Conservation (phyloP, 2,797 vertebrate genomes). For the Malacoctenus gilli region DNA sequence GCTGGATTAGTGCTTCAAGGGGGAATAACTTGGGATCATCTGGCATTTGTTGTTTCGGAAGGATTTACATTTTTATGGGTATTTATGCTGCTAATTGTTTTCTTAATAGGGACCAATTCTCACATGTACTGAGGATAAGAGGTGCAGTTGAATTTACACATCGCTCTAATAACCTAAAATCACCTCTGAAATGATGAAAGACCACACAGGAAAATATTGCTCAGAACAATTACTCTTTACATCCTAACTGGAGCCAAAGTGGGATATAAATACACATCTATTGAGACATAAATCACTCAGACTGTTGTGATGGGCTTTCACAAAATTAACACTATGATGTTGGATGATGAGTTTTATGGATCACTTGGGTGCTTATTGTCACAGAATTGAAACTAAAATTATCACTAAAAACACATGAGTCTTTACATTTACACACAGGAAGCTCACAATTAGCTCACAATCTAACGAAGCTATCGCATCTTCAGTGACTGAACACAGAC, state of each 20-base stretch:
- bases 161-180: neutral
- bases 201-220: neutral
- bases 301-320: neutral
- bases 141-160: neutral
- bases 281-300: too few species aligned
- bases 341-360: too few species aligned
- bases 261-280: too few species aligned
- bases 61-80: slow-evolving; percentile 31
- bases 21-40: slow-evolving; percentile 22
- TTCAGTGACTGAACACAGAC: neutral
- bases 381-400: too few species aligned
- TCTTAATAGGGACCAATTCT: slow-evolving; percentile 7
- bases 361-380: too few species aligned
- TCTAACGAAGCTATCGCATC: neutral
- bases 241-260: neutral
- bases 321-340: too few species aligned
- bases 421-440: neutral
- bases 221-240: neutral
- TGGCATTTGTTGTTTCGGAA: slow-evolving; percentile 30
- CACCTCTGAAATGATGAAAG: neutral
- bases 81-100: slow-evolving; percentile 31
- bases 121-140: neutral
- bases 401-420: too few species aligned
- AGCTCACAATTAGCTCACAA: neutral
- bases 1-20: slow-evolving; percentile 7